A percentile compares a stretch with the other conserved stretches of the same genome.
Conservation (phyloP, 2,888 invertebrate species). For the Caenorhabditis wallacei region DNA sequence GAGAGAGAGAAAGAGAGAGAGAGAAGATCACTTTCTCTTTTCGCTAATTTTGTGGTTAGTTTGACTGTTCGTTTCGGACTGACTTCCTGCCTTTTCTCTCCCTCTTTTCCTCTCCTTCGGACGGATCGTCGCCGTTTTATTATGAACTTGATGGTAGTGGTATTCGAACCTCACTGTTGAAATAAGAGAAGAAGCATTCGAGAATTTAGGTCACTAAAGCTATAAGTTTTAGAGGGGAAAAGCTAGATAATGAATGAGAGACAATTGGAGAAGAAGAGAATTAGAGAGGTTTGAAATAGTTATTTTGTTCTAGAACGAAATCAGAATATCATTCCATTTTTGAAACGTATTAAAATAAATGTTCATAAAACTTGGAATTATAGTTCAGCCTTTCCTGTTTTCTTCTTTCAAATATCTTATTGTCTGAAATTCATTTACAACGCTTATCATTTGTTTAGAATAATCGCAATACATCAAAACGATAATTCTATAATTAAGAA, state of each 20-base stretch:
- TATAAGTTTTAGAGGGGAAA: slow-evolving; percentile 25
- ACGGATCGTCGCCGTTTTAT: slow-evolving; percentile 47
- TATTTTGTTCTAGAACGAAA: background rate
- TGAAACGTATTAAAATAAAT: no score
- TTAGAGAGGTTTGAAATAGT: no score
- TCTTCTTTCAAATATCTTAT: no score
- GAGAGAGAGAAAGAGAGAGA: slow-evolving; percentile 1
- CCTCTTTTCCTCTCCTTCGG: background rate
- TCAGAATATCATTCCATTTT: background rate
- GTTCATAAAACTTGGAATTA: no score
- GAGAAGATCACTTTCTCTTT: slow-evolving; percentile 41
- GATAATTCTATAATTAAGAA: no score
- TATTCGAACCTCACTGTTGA: slow-evolving; percentile 23
- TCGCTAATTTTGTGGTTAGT: slow-evolving; percentile 54
- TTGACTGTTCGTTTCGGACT: slow-evolving; percentile 38
- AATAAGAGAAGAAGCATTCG: slow-evolving; percentile 10
- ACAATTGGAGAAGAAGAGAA: slow-evolving; percentile 3
- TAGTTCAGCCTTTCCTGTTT: no score
- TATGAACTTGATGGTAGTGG: slow-evolving; percentile 55
- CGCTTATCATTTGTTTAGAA: no score
- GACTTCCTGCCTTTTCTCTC: slow-evolving; percentile 26
- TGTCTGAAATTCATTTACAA: no score
- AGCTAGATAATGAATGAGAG: background rate
- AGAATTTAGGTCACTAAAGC: slow-evolving; percentile 26
- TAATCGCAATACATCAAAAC: background rate